phyloP scores from a whole-genome alignment of 2,113 vertebrate genomes.

The Lamprotornis superbus region DNA sequence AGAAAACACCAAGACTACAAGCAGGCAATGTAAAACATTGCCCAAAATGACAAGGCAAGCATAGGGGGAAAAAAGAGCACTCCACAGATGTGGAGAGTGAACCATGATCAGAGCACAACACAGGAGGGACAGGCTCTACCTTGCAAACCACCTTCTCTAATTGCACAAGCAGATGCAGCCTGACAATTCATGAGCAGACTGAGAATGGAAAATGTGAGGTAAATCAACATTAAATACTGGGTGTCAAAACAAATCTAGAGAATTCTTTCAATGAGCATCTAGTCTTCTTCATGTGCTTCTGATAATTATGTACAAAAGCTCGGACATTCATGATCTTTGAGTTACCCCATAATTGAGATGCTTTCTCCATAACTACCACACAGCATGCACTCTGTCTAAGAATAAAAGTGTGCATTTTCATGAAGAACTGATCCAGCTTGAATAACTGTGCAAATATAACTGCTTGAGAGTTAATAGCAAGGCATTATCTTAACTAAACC shows the following conservation, averaged over 20 bases:
- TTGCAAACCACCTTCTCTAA: background rate
- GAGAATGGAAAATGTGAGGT: background rate
- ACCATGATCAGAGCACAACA: background rate
- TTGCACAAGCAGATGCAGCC: background rate
- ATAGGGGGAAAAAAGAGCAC: background rate
- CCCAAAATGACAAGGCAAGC: background rate
- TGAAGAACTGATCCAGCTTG: background rate
- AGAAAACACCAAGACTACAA: background rate
- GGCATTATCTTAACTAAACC: slow-evolving; percentile 1
- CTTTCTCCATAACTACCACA: background rate
- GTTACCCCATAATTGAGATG: background rate
- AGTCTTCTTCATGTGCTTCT: background rate
- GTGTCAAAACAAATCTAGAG: background rate
- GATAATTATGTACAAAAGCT: background rate
- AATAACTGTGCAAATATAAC: background rate
- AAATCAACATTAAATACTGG: background rate
- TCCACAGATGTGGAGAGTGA: background rate
- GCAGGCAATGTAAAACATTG: background rate
- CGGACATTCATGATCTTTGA: background rate
- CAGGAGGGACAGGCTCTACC: background rate
- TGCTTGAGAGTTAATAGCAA: background rate
- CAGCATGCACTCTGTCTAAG: background rate
- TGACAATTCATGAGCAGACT: background rate
- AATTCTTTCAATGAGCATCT: background rate
- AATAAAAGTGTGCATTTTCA: background rate